Conservation (phyloP, 2,113 vertebrate genomes). For the Pteropus alecto region DNA sequence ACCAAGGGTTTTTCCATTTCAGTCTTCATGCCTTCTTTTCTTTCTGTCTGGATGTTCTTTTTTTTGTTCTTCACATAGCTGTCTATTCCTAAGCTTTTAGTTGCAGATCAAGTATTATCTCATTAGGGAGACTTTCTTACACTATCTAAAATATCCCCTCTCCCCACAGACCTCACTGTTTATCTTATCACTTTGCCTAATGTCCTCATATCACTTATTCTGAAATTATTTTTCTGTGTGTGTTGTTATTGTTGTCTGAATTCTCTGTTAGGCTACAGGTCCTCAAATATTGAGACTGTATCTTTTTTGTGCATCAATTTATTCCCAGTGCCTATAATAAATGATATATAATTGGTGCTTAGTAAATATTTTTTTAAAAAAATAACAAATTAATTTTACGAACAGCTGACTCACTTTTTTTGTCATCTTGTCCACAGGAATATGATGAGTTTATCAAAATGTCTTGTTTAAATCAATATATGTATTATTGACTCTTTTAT, state of each 20-base stretch:
- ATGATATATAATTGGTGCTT: not conserved
- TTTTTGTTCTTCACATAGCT: not conserved
- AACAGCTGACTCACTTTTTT: not conserved
- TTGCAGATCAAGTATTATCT: not conserved
- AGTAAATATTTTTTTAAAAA: not conserved
- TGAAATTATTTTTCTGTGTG: not conserved
- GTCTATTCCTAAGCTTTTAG: not conserved
- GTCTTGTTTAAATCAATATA: not conserved
- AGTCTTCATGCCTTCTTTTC: not conserved
- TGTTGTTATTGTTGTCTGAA: not conserved
- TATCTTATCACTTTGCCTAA: not conserved
- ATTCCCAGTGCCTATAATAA: not conserved
- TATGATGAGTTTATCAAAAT: not conserved
- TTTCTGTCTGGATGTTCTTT: not conserved
- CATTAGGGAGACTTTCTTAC: not conserved
- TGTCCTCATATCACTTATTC: not conserved
- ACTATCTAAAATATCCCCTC: not conserved
- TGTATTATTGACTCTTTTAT: not conserved
- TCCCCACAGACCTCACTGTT: not conserved
- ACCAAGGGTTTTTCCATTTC: not conserved
- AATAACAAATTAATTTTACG: not conserved
- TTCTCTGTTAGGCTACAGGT: not conserved
- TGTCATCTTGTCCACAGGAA: not conserved
- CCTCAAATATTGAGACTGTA: not conserved
- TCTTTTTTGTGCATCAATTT: not conserved